These are phyloP conservation scores for Sciurus vulgaris DNA, from an alignment of 2,797 vertebrate genomes.

Conservation along the genomic window DNA sequence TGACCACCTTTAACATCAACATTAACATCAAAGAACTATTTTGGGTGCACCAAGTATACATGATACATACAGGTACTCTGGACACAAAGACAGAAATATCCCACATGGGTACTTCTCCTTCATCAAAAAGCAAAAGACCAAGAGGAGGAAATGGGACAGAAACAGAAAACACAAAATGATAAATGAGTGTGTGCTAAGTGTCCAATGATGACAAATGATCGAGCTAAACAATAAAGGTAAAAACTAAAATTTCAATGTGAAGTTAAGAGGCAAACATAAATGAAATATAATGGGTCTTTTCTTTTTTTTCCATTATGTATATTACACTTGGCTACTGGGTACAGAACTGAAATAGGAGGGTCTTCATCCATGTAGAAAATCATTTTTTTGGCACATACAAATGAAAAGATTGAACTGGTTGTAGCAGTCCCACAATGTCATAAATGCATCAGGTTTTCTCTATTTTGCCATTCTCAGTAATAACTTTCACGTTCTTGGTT, in stretches of 20 bases:
- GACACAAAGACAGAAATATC: neutral
- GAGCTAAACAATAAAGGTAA: conserved; percentile 33
- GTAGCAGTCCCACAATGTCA: neutral
- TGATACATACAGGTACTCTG: conserved; percentile 1
- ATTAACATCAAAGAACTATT: conserved; percentile 13
- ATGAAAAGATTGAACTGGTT: neutral
- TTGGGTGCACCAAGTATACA: neutral
- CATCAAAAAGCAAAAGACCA: neutral
- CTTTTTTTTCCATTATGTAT: neutral
- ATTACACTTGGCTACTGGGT: neutral
- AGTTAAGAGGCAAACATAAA: conserved; percentile 29
- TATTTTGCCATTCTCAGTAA: neutral
- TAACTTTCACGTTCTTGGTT: neutral
- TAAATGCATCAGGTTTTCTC: neutral
- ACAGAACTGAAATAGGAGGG: neutral
- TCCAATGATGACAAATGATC: neutral
- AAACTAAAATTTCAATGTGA: neutral
- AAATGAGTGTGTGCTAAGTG: neutral
- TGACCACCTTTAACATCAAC: neutral
- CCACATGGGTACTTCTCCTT: neutral
- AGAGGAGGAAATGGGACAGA: neutral
- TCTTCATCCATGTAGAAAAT: neutral
- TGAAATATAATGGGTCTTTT: neutral
- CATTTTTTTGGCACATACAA: neutral
- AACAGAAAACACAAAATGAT: neutral